Evolutionary conservation across 1,140 invertebrate species (phyloP).

Genomic region (Steinernema feltiae): DNA sequence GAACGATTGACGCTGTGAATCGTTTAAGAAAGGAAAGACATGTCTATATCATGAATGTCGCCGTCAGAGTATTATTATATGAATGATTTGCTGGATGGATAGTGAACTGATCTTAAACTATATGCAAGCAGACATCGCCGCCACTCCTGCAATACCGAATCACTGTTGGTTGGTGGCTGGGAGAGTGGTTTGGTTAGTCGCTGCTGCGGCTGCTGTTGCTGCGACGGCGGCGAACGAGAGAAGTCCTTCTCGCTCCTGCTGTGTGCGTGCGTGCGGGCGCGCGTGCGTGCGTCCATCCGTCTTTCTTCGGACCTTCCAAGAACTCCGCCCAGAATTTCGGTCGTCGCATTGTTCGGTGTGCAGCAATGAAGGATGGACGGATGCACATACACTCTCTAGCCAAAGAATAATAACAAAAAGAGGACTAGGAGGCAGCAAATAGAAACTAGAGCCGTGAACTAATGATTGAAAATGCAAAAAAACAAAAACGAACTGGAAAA

Average conservation of each 20-base stretch:
- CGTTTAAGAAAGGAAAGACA: not conserved
- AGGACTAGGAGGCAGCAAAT: too few relatives aligned
- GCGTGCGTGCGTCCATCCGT: not conserved
- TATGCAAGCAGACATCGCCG: not conserved
- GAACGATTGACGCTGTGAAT: not conserved
- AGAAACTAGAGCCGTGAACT: not conserved
- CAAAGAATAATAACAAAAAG: too few relatives aligned
- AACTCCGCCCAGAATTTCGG: not conserved
- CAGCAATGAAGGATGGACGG: not conserved
- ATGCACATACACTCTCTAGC: too few relatives aligned
- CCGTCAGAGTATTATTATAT: not conserved
- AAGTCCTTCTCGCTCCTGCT: constrained; percentile 13
- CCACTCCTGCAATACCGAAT: constrained; percentile 4
- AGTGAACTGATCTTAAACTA: not conserved
- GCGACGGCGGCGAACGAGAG: too few relatives aligned
- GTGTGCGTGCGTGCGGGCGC: not conserved
- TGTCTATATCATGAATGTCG: not conserved
- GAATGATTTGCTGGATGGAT: not conserved
- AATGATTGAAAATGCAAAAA: not conserved
- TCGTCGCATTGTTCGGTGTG: not conserved
- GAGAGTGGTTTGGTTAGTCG: constrained; percentile 7
- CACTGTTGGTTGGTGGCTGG: not conserved
- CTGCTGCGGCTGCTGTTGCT: too few relatives aligned
- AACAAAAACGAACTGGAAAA: not conserved
- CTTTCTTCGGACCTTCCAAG: not conserved